Evolutionary conservation across 1,140 invertebrate species (phyloP).

Genomic region (Homarus americanus): DNA sequence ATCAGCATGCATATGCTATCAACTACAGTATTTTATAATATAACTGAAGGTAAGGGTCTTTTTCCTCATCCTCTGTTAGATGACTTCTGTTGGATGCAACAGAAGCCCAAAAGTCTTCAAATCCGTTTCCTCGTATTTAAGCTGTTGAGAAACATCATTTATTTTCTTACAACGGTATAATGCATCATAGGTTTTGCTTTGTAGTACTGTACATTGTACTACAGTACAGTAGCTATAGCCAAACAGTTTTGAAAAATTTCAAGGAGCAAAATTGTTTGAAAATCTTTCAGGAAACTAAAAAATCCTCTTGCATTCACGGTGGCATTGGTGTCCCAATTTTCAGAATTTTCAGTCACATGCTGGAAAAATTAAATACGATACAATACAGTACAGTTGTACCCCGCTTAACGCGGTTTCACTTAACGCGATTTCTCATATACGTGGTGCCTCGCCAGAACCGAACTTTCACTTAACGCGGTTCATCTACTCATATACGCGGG

Average conservation of each 20-base stretch:
- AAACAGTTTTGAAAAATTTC: constrained; percentile 18
- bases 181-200: background rate
- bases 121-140: background rate
- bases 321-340: constrained; percentile 29
- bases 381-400: too few relatives aligned
- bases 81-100: background rate
- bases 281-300: background rate
- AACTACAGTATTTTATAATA: background rate
- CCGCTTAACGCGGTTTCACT: too few relatives aligned
- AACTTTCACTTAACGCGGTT: too few relatives aligned
- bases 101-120: constrained; percentile 11
- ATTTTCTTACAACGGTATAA: background rate
- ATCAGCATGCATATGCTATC: constrained; percentile 3
- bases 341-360: constrained; percentile 17
- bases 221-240: constrained; percentile 33
- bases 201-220: background rate
- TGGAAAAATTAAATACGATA: constrained; percentile 5
- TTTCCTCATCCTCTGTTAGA: background rate
- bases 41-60: background rate
- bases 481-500: too few relatives aligned
- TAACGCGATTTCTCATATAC: too few relatives aligned
- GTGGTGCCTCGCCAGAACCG: too few relatives aligned
- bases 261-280: constrained; percentile 4
- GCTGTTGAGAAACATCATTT: background rate
- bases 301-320: background rate